A percentile compares a stretch with the other conserved stretches of the same genome.
These are phyloP conservation scores for Anguilla japonica DNA, from an alignment of 2,113 vertebrate genomes.

Conservation along the genomic window DNA sequence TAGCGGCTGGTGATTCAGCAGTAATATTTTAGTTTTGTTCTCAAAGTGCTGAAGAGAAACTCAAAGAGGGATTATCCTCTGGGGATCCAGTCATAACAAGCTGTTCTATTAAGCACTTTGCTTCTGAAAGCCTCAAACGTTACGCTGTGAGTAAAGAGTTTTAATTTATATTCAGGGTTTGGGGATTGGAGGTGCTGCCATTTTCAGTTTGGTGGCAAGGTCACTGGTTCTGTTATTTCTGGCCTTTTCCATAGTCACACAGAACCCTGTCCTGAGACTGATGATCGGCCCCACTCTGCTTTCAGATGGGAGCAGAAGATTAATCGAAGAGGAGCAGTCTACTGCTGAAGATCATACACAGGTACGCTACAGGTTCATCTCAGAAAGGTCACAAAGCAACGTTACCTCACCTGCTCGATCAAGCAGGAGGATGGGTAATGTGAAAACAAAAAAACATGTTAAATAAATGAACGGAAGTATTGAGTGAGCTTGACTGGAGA, in stretches of 20 bases:
- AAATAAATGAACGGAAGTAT: background rate
- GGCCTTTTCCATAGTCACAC: background rate
- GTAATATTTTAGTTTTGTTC: background rate
- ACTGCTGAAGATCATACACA: background rate
- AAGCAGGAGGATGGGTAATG: background rate
- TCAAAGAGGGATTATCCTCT: background rate
- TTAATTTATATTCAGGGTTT: background rate
- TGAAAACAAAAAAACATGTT: background rate
- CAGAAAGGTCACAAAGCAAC: background rate
- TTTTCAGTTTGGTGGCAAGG: background rate
- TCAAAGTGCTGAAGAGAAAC: background rate
- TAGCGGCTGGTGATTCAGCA: background rate
- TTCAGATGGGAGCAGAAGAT: background rate
- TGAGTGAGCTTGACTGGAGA: background rate
- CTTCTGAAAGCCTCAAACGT: background rate
- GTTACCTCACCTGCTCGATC: background rate
- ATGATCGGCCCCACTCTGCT: background rate
- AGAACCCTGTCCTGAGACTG: background rate
- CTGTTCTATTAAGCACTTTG: background rate
- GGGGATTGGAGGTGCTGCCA: background rate
- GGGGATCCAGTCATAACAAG: background rate
- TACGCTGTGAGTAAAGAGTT: background rate
- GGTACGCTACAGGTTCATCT: background rate
- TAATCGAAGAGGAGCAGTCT: background rate
- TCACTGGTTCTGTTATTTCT: background rate